phyloP scores from a whole-genome alignment of 2,113 vertebrate genomes.

The Labeo rohita region DNA sequence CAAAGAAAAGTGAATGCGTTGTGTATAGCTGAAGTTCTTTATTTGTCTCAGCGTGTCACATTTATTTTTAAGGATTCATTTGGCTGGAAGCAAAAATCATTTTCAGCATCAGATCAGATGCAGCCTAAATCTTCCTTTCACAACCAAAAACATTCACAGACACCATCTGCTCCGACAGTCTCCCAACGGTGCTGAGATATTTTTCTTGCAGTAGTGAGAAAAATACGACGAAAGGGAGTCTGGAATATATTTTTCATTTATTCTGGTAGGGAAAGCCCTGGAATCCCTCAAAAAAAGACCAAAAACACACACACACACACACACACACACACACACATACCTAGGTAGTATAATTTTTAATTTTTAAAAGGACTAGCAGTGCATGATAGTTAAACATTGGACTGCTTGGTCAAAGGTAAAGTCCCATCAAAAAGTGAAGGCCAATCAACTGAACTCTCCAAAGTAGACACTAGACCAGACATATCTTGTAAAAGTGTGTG shows the following conservation, averaged over 20 bases:
- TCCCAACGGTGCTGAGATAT: not conserved
- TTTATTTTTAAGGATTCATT: not conserved
- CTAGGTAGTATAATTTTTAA: not conserved
- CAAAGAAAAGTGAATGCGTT: not conserved
- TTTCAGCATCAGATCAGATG: slow-evolving; percentile 9
- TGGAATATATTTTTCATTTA: not conserved
- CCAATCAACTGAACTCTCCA: not conserved
- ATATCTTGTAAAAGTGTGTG: not conserved
- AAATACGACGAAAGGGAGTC: not conserved
- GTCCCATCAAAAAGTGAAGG: not conserved
- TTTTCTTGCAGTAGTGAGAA: not conserved
- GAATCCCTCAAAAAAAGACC: not conserved
- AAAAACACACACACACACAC: no score
- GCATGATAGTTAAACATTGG: not conserved
- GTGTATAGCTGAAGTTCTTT: not conserved
- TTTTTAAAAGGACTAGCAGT: not conserved
- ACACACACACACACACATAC: no score
- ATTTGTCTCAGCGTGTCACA: not conserved
- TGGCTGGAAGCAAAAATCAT: slow-evolving; percentile 34
- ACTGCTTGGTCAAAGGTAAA: not conserved
- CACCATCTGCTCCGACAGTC: slow-evolving; percentile 38
- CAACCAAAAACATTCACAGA: slow-evolving; percentile 43
- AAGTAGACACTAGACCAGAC: not conserved
- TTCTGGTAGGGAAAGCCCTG: not conserved
- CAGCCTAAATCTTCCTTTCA: slow-evolving; percentile 7